Evolutionary conservation across 2,797 vertebrate species (phyloP).

Genomic region (Microctenopoma lineatum): DNA sequence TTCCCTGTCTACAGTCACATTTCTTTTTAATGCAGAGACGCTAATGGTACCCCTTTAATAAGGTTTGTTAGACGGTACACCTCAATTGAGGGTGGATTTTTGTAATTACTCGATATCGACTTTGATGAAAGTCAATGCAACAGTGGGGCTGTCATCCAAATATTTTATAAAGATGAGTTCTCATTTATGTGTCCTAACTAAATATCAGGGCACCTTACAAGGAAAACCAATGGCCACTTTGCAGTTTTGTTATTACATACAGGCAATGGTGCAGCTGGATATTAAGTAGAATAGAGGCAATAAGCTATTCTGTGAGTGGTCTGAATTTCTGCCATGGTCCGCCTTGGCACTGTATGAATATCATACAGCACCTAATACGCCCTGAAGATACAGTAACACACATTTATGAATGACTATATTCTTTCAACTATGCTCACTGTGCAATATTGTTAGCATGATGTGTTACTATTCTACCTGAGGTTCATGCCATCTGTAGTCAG

Average conservation of each 20-base stretch:
- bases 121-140: conserved; percentile 69
- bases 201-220: conserved; percentile 51
- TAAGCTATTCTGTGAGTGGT: conserved; percentile 43
- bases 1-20: conserved; percentile 35
- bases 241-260: conserved; percentile 56
- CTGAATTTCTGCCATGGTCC: conserved; percentile 55
- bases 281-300: conserved; percentile 40
- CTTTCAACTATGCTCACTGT: background rate
- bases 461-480: conserved; percentile 30
- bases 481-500: conserved; percentile 37
- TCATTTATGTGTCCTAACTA: conserved; percentile 48
- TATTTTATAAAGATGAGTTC: conserved; percentile 46
- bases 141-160: conserved; percentile 57
- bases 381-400: conserved; percentile 22
- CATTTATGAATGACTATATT: conserved; percentile 20
- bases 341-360: conserved; percentile 45
- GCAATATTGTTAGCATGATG: background rate
- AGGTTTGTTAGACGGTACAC: conserved; percentile 55
- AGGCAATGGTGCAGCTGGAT: conserved; percentile 51
- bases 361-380: conserved; percentile 33
- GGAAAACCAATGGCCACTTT: conserved; percentile 51
- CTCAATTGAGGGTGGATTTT: conserved; percentile 41
- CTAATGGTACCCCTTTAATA: conserved; percentile 59
- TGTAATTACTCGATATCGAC: conserved; percentile 62
- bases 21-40: conserved; percentile 41